Percentiles rank a stretch among this genome's conserved stretches.
Conservation (phyloP, 2,888 invertebrate genomes). For the Dichetophora obliterata region DNA sequence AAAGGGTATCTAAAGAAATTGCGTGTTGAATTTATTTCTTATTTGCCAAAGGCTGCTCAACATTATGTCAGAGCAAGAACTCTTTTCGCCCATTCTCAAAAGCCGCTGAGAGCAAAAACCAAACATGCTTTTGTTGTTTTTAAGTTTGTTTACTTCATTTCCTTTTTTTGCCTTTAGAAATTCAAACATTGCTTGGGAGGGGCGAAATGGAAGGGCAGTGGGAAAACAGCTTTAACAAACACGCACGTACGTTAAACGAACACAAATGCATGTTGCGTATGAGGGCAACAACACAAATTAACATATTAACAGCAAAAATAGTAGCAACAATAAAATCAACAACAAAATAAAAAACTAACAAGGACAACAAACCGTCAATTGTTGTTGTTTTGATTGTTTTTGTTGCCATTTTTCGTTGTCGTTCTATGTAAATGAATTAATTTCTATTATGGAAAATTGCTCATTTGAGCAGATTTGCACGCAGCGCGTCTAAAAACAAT, state of each 20-base stretch:
- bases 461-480: constrained; percentile 3
- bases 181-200: no score
- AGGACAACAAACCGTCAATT: no score
- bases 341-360: not conserved
- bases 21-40: no score
- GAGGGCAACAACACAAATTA: not conserved
- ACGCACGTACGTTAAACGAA: not conserved
- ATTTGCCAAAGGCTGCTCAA: no score
- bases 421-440: constrained; percentile 17
- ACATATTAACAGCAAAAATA: constrained; percentile 6
- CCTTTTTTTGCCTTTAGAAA: no score
- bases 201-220: no score
- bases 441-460: constrained; percentile 19
- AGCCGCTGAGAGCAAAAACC: no score
- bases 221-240: not conserved
- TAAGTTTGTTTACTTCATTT: no score
- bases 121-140: no score
- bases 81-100: no score
- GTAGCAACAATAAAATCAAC: not conserved
- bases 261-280: not conserved
- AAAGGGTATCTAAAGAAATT: no score
- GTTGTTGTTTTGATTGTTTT: not conserved
- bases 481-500: not conserved
- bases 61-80: no score
- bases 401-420: not conserved